Evolutionary conservation across 2,888 invertebrate genomes (phyloP).

Genomic region (Tribolium freemani): DNA sequence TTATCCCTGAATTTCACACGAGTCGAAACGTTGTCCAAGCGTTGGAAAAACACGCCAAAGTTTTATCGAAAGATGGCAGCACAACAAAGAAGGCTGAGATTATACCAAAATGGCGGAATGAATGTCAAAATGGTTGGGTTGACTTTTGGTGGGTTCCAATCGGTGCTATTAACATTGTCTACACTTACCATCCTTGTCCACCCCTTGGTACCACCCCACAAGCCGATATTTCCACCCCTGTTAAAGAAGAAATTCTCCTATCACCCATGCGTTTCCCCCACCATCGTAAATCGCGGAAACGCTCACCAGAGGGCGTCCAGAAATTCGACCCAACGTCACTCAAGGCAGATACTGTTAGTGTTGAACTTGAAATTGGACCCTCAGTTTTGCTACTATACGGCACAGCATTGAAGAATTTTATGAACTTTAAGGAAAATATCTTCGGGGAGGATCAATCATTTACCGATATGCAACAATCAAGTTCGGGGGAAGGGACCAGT

Average conservation of each 20-base stretch:
- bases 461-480: constrained; percentile 86
- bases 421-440: constrained; percentile 90
- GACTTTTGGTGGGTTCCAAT: constrained; percentile 98
- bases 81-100: constrained; percentile 70
- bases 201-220: constrained; percentile 90
- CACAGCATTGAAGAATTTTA: constrained; percentile 88
- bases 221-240: constrained; percentile 93
- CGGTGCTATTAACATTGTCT: constrained; percentile 90
- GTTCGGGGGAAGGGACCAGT: constrained; percentile 56
- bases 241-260: constrained; percentile 92
- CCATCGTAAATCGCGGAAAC: constrained; percentile 65
- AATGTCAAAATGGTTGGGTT: constrained; percentile 90
- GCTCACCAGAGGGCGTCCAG: constrained; percentile 72
- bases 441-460: constrained; percentile 97
- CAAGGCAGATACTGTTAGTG: constrained; percentile 88
- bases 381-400: constrained; percentile 94
- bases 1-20: constrained; percentile 93
- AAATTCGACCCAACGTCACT: constrained; percentile 91
- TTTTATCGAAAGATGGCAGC: constrained; percentile 82
- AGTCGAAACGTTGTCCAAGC: constrained; percentile 86
- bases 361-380: constrained; percentile 95
- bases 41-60: constrained; percentile 89
- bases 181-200: constrained; percentile 93
- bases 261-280: constrained; percentile 93
- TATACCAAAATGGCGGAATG: constrained; percentile 83